phyloP scores from a whole-genome alignment of 1,140 invertebrate genomes.

The Drosophila ercepeae region DNA sequence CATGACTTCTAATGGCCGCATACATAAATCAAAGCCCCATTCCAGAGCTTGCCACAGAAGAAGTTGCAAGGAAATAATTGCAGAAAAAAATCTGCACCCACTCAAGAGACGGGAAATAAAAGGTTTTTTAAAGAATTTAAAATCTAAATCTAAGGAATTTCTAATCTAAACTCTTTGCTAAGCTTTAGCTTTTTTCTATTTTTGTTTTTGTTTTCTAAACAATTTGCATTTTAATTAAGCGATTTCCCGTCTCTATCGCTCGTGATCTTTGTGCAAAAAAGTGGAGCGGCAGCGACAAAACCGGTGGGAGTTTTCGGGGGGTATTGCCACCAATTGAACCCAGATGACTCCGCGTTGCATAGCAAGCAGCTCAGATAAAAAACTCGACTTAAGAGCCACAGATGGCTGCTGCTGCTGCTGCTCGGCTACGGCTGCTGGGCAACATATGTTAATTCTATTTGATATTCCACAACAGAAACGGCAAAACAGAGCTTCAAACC shows the following conservation, averaged over 20 bases:
- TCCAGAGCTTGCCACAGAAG: slow-evolving; percentile 66
- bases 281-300: slow-evolving; percentile 28
- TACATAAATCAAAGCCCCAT: slow-evolving; percentile 80
- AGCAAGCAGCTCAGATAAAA: slow-evolving; percentile 51
- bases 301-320: slow-evolving; percentile 5
- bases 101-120: background rate
- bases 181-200: slow-evolving; percentile 11
- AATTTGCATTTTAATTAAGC: slow-evolving; percentile 78
- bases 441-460: slow-evolving; percentile 61
- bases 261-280: slow-evolving; percentile 39
- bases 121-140: background rate
- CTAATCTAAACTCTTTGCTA: no score
- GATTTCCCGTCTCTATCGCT: slow-evolving; percentile 36
- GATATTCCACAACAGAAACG: slow-evolving; percentile 46
- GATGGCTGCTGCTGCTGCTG: slow-evolving; percentile 32
- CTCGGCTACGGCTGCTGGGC: no score
- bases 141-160: no score
- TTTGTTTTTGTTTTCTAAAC: slow-evolving; percentile 25
- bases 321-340: slow-evolving; percentile 63
- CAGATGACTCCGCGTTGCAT: slow-evolving; percentile 59
- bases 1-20: slow-evolving; percentile 71
- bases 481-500: slow-evolving; percentile 41
- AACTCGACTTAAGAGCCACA: no score
- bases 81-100: background rate
- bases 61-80: slow-evolving; percentile 14